Evolutionary conservation across 1,140 invertebrate species (phyloP), one percentile per base, ranked within the genome.

Genomic region (Drosophila mauritiana): DNA sequence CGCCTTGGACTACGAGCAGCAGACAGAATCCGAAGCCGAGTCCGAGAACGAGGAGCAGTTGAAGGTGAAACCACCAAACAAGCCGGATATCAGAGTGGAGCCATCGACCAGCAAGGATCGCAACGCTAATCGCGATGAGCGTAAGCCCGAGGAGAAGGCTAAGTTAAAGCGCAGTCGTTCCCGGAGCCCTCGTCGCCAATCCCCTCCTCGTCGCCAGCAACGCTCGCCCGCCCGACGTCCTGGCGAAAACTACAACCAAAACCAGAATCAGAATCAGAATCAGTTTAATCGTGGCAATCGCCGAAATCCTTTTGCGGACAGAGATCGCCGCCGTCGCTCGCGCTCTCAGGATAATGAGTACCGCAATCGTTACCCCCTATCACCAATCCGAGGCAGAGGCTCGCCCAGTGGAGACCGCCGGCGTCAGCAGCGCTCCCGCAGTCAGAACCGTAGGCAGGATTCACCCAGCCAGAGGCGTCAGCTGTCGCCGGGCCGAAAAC

Each of bases 1-100:
- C 57, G 91, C 91, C 0, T 25, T 92, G 22, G 91, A 92, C 46
- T 92, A 92, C 36, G 91, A 92, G 13, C 90, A 92, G 63, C 91
- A 91, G 48, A 79, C 86, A 0, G 91, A 90, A 1, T 80, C 76
- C 39, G 92, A 92, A 22, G 52, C 78, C 0, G 86, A 91, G 39
- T 58, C 67, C 2, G 81, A 82, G 13, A 17, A 46, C 3, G 45
- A 27, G 40, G 40, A 27, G 6, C 25, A 48, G 34, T 68, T 68
- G 7, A 31, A 48, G 25, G 72, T 68, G 5, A 73, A 82, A 27
- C 17, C 52, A 1, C n/a, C 62, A n/a, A 15, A 12, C 43, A 85
- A 72, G 64, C 46, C 61, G 4, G 58, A 57, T 7, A 56, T 61
- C 54, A 67, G 39, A n/a, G n/a, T 0, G 20, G 82, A 76, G 17